phyloP scores from a whole-genome alignment of 2,888 invertebrate genomes.

The Rhagonycha lutea region DNA sequence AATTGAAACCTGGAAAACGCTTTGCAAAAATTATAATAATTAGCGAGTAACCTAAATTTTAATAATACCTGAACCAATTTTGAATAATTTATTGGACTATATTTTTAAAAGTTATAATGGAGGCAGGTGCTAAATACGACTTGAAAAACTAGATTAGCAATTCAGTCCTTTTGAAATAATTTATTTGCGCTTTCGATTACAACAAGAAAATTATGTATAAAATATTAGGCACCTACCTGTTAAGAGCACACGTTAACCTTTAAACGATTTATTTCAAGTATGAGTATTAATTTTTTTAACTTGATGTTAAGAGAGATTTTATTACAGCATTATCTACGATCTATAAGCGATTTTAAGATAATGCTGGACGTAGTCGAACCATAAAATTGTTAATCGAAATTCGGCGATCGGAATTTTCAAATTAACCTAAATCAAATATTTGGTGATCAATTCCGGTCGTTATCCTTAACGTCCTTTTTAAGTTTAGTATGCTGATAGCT shows the following conservation, averaged over 20 bases:
- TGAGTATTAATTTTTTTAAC: neutral
- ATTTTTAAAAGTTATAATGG: slow-evolving; percentile 18
- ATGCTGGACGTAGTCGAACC: slow-evolving; percentile 2
- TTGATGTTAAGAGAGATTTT: neutral
- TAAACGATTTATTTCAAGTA: neutral
- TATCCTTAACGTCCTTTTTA: slow-evolving; percentile 29
- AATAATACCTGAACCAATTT: slow-evolving; percentile 10
- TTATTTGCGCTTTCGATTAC: slow-evolving; percentile 19
- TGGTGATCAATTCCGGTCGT: slow-evolving; percentile 21
- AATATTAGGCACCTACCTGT: neutral
- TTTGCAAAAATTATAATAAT: neutral
- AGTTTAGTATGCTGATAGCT: slow-evolving; percentile 32
- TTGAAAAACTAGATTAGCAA: slow-evolving; percentile 16
- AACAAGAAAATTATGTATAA: slow-evolving; percentile 7
- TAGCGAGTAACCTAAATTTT: neutral
- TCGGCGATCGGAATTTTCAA: slow-evolving; percentile 21
- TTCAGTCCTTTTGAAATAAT: slow-evolving; percentile 15
- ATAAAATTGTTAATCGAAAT: slow-evolving; percentile 25
- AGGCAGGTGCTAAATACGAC: slow-evolving; percentile 28
- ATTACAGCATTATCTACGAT: neutral
- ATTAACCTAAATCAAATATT: slow-evolving; percentile 34
- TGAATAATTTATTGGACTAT: slow-evolving; percentile 20
- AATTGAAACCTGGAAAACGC: neutral
- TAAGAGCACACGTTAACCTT: neutral
- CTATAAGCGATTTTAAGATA: neutral